Evolutionary conservation across 2,797 vertebrate species (phyloP).

Genomic region (Odontamblyopus rebecca): DNA sequence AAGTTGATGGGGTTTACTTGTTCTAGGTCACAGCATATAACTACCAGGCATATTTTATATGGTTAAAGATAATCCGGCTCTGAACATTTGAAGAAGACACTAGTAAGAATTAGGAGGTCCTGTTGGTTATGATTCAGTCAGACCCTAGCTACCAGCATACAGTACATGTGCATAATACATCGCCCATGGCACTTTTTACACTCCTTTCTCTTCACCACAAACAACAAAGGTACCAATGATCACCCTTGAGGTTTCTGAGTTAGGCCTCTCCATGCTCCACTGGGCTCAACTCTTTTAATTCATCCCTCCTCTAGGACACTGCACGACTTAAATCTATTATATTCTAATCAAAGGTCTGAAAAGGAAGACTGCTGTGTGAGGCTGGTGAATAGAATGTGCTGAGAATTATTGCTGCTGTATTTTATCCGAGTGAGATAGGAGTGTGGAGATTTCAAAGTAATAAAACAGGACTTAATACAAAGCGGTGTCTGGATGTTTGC

Average conservation of each 20-base stretch:
- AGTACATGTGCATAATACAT: slow-evolving; percentile 22
- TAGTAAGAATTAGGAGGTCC: not conserved
- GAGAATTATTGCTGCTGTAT: slow-evolving; percentile 35
- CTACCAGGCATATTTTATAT: not conserved
- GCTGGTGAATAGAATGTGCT: slow-evolving; percentile 39
- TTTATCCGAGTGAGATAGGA: slow-evolving; percentile 30
- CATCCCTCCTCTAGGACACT: slow-evolving; percentile 19
- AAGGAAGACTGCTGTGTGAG: slow-evolving; percentile 47
- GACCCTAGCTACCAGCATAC: not conserved
- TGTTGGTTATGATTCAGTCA: not conserved
- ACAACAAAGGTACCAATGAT: slow-evolving; percentile 32
- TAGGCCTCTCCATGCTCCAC: slow-evolving; percentile 21
- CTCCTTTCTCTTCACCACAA: slow-evolving; percentile 32
- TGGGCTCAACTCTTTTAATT: slow-evolving; percentile 44
- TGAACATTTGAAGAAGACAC: not conserved
- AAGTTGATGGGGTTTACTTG: no score
- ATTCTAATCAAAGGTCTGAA: slow-evolving; percentile 43
- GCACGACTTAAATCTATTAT: slow-evolving; percentile 41
- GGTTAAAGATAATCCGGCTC: not conserved
- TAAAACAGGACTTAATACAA: slow-evolving; percentile 33
- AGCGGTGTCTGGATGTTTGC: slow-evolving; percentile 26
- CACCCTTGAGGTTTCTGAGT: slow-evolving; percentile 23
- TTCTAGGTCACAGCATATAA: no score
- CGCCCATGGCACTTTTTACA: slow-evolving; percentile 19
- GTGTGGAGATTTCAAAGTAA: slow-evolving; percentile 42